These are phyloP conservation scores for Nesidiocoris tenuis DNA, from an alignment of 2,888 invertebrate genomes.

Conservation along the genomic window DNA sequence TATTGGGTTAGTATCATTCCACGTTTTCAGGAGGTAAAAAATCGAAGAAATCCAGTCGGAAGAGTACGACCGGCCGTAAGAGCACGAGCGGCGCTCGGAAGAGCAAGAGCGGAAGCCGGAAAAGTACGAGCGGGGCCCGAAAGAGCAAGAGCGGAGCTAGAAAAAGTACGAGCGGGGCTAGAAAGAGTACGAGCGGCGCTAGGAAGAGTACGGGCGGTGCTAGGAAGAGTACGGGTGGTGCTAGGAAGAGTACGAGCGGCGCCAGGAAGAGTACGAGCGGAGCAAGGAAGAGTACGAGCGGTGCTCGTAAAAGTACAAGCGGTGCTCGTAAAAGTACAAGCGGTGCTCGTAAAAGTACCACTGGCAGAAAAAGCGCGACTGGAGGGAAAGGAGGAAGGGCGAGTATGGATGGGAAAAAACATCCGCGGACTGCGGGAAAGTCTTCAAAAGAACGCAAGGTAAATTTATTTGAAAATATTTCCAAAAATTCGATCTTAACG, in stretches of 20 bases:
- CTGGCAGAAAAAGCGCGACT: not conserved
- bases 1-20: too few relatives aligned
- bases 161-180: constrained; percentile 6
- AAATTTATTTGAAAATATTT: too few relatives aligned
- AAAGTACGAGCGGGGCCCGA: not conserved
- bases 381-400: constrained; percentile 12
- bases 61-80: not conserved
- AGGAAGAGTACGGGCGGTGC: not conserved
- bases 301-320: not conserved
- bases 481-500: too few relatives aligned
- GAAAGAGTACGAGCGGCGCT: not conserved
- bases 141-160: not conserved
- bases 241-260: not conserved
- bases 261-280: not conserved
- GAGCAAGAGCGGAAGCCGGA: not conserved
- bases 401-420: constrained; percentile 12
- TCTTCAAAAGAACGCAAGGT: too few relatives aligned
- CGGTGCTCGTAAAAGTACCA: constrained; percentile 12
- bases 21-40: not conserved
- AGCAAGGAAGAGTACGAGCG: not conserved
- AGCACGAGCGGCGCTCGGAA: not conserved
- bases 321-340: not conserved
- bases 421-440: too few relatives aligned
- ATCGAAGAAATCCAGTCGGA: constrained; percentile 6
- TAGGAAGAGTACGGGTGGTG: not conserved